Evolutionary conservation across 1,140 invertebrate genomes (phyloP).

Genomic region (Helicoverpa zea): DNA sequence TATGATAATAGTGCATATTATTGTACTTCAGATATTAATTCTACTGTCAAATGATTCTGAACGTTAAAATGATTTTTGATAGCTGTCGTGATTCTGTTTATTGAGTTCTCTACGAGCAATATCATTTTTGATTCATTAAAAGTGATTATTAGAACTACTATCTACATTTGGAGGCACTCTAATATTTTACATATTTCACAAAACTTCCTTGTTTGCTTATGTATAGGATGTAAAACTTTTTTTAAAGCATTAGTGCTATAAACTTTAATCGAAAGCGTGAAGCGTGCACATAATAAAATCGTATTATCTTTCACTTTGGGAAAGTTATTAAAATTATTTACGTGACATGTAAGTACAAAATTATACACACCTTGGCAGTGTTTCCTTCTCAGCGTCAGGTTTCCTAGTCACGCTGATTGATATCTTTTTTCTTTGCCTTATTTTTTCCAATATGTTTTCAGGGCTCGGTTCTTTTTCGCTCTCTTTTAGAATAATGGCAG

Average conservation of each 20-base stretch:
- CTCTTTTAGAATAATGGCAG: conserved; percentile 84
- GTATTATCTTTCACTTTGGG: conserved; percentile 71
- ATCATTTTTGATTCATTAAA: conserved; percentile 28
- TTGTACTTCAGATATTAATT: conserved; percentile 40
- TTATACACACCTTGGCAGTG: conserved; percentile 82
- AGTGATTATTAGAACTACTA: conserved; percentile 51
- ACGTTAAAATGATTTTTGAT: conserved; percentile 47
- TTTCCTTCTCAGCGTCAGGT: conserved; percentile 77
- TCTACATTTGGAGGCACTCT: conserved; percentile 52
- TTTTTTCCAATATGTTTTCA: conserved; percentile 85
- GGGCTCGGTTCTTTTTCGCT: conserved; percentile 83
- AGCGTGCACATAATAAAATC: conserved; percentile 84
- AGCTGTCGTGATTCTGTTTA: conserved; percentile 40
- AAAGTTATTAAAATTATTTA: conserved; percentile 84
- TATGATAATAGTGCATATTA: conserved; percentile 38
- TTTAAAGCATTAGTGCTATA: conserved; percentile 84
- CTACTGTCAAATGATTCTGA: conserved; percentile 36
- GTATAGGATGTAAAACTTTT: conserved; percentile 62
- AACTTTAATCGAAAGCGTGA: conserved; percentile 82
- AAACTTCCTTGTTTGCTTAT: conserved; percentile 50
- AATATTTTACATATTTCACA: conserved; percentile 53
- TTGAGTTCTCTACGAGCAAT: conserved; percentile 18
- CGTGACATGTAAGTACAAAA: conserved; percentile 73
- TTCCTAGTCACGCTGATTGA: conserved; percentile 84
- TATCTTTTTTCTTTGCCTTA: conserved; percentile 82